Evolutionary conservation across 1,140 invertebrate species (phyloP).

Genomic region (Ctenoplectra terminalis): DNA sequence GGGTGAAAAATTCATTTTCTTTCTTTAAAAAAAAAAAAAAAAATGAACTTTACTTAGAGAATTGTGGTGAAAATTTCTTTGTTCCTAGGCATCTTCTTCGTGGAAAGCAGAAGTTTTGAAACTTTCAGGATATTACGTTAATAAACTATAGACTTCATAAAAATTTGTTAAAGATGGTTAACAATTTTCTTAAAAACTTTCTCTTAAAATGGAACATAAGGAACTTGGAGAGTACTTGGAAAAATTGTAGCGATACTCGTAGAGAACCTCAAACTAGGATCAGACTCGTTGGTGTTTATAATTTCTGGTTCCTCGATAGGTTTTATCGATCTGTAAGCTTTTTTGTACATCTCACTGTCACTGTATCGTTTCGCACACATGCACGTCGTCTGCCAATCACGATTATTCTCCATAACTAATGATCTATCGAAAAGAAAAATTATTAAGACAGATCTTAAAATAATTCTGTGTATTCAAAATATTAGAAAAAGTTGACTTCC

Average conservation of each 20-base stretch:
- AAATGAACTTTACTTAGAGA: constrained; percentile 1
- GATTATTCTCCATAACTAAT: not conserved
- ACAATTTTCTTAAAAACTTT: constrained; percentile 14
- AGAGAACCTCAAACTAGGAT: not conserved
- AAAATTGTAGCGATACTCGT: constrained; percentile 47
- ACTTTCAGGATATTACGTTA: not conserved
- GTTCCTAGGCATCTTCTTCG: not conserved
- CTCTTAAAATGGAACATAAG: constrained; percentile 8
- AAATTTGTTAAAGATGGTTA: constrained; percentile 46
- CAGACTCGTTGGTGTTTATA: not conserved
- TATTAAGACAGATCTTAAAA: no score
- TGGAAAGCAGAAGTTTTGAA: not conserved
- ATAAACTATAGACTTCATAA: not conserved
- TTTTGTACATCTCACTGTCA: constrained; percentile 52
- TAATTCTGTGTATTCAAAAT: no score
- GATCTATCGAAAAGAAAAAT: constrained; percentile 34
- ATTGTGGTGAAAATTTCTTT: not conserved
- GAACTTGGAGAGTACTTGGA: constrained; percentile 5
- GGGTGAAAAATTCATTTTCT: no score
- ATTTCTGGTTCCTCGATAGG: not conserved
- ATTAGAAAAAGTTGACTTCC: no score
- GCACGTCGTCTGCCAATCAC: constrained; percentile 10
- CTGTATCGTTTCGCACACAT: constrained; percentile 32
- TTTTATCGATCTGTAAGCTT: not conserved
- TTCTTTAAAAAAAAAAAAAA: no score